Base-by-base conservation (phyloP, 1,140 invertebrate species). In the Caenorhabditis latens region DNA sequence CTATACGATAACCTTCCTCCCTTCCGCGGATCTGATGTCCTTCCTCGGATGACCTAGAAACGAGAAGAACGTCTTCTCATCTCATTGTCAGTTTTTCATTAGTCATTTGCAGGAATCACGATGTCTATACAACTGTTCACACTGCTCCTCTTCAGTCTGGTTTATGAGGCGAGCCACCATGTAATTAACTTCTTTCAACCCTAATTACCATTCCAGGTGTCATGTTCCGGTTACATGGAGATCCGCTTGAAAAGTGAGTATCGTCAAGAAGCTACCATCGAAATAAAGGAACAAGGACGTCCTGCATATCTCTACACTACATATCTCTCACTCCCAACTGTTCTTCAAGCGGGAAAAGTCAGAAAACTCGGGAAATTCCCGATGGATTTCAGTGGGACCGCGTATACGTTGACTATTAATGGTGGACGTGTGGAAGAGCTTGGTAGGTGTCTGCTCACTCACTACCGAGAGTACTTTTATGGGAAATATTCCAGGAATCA, bases 401-500 rank as follows among this genome's bases (percentile, higher is more conserved):
- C 2, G 32, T 79, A 50, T n/a, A 53, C 1, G 0, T n/a, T 79
- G n/a, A 19, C 0, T 11, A 79, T 79, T 79, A 5, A 24, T 8
- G 71, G 71, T 43, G 71, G n/a, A 21, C 43, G 40, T 53, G 71
- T 79, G 2, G 71, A 71, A 9, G 4, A 71, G 19, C 21, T 71
- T 11, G 65, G 65, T 71, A 19, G n/a, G n/a, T n/a, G n/a, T n/a
- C n/a, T n/a, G n/a, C n/a, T n/a, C n/a, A n/a, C n/a, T n/a, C n/a
- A n/a, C n/a, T n/a, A n/a, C n/a, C n/a, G n/a, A n/a, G n/a, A n/a
- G n/a, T n/a, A n/a, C n/a, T n/a, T n/a, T n/a, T n/a, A n/a, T n/a
- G n/a, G n/a, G n/a, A n/a, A n/a, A n/a, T n/a, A n/a, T n/a, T 65
- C 40, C 24, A 79, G 71, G 71, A 21, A 79, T 79, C 71, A 79